Evolutionary conservation across 92 coral and sea anemone genomes (phyloP), one percentile per base, ranked within the genome.

Genomic region (Siderastrea siderea): DNA sequence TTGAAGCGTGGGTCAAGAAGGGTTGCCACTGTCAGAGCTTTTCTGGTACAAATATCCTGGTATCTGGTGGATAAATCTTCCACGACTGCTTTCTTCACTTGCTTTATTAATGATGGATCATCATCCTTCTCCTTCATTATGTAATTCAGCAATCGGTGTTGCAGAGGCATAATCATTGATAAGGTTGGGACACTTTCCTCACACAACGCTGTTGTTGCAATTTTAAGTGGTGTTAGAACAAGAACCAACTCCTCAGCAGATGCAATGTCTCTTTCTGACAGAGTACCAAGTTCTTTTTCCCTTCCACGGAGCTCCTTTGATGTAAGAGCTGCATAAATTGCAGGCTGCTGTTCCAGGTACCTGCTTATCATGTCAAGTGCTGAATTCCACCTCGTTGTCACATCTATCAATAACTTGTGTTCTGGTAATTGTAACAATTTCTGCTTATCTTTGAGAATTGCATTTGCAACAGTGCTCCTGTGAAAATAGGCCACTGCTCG

Each of bases 1-100:
- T 83, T 89, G 92, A 89, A 89, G 73, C 85, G 64, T 89, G 88
- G 92, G 79, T 83, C 88, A 72, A 89, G 84, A 68, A 89, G 92
- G 26, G 88, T 83, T 89, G 84, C 88, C 83, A 78, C 88, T 68
- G 85, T 83, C 65, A 89, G 70, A 62, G 54, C 85, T 77, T 76
- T 82, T 15, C 43, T 86, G 90, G 90, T 86, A 45, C 77, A 64
- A 1, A 17, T 48, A 70, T 86, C 90, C 77, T 88, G 88, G 92
- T 75, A 81, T 82, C 88, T 88, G n/a, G 68, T 68, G 12, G 88
- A 71, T 17, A 81, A 63, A 82, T 74, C 84, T n/a, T 86, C 38
- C 81, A 77, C 76, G 26, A 86, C 90, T 86, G 52, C 81, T 76
- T 74, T 19, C 83, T 88, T 88, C 68, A 62, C 88, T 74, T 88